These are phyloP conservation scores for Jordanella pulchra DNA, from an alignment of 2,797 vertebrate species.

Conservation along the genomic window DNA sequence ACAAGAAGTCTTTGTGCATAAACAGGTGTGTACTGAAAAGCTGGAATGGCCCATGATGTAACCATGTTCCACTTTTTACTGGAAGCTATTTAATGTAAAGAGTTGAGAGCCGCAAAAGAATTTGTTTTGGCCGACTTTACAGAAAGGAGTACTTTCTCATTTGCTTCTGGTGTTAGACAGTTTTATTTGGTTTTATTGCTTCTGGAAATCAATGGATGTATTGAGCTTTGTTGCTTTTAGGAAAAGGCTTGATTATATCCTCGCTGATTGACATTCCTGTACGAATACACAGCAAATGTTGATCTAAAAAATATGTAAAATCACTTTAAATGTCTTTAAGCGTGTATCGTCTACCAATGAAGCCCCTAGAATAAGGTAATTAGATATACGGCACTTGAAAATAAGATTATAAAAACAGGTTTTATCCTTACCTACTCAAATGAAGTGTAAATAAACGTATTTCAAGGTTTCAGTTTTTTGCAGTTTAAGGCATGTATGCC, in stretches of 20 bases:
- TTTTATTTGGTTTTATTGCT: slow-evolving; percentile 71
- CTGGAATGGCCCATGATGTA: slow-evolving; percentile 69
- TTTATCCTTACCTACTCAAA: no score
- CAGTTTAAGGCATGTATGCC: slow-evolving; percentile 15
- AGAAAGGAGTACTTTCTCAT: slow-evolving; percentile 36
- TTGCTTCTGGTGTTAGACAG: slow-evolving; percentile 68
- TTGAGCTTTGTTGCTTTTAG: slow-evolving; percentile 53
- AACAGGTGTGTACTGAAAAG: slow-evolving; percentile 73
- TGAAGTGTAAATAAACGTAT: no score
- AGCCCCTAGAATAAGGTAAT: no score
- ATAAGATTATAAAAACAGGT: no score
- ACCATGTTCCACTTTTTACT: slow-evolving; percentile 70
- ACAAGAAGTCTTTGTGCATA: slow-evolving; percentile 67
- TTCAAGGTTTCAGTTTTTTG: no score
- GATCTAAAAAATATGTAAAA: no score
- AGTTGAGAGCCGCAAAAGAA: slow-evolving; percentile 53
- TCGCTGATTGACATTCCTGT: slow-evolving; percentile 43
- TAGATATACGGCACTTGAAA: no score
- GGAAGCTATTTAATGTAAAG: slow-evolving; percentile 44
- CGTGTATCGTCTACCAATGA: no score
- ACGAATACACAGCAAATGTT: slow-evolving; percentile 13
- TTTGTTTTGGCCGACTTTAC: slow-evolving; percentile 58
- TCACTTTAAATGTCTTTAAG: no score
- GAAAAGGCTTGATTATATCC: slow-evolving; percentile 51
- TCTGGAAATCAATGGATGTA: slow-evolving; percentile 67